Evolutionary conservation across 2,113 vertebrate species (phyloP).

Genomic region (Emydocephalus ijimae): DNA sequence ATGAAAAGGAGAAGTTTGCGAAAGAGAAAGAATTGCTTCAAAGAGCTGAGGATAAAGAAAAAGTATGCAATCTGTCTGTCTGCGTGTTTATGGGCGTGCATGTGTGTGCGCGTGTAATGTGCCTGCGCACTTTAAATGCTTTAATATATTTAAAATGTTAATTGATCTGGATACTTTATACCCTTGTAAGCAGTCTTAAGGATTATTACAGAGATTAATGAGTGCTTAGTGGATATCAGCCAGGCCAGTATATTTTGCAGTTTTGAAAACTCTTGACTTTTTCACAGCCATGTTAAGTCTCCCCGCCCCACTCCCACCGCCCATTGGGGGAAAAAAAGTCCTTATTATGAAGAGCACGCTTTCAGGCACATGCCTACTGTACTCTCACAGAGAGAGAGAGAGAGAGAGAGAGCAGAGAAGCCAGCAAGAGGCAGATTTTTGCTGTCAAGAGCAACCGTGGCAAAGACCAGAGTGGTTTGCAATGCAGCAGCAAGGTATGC

Average conservation of each 20-base stretch:
- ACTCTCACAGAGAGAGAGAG: neutral
- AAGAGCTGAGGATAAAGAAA: constrained; percentile 77
- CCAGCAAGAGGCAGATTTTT: neutral
- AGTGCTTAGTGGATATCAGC: neutral
- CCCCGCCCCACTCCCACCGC: neutral
- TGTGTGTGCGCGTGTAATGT: no score
- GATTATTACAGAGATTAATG: neutral
- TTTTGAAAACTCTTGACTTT: constrained; percentile 9
- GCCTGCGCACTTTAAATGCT: neutral
- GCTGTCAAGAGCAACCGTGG: neutral
- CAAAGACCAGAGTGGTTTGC: constrained; percentile 3
- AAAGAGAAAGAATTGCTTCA: constrained; percentile 70
- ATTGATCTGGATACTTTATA: neutral
- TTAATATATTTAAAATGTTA: constrained; percentile 12
- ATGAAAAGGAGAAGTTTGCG: constrained; percentile 72
- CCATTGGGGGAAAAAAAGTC: neutral
- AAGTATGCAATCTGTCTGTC: constrained; percentile 55
- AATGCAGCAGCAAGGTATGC: constrained; percentile 41
- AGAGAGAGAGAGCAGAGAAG: neutral
- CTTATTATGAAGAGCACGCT: neutral
- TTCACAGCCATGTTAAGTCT: neutral
- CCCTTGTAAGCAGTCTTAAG: neutral
- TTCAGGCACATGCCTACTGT: neutral
- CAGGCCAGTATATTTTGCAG: neutral
- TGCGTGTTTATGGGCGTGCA: neutral